Conservation (phyloP, 2,888 invertebrate species). For the Ichneumoninae sp. region DNA sequence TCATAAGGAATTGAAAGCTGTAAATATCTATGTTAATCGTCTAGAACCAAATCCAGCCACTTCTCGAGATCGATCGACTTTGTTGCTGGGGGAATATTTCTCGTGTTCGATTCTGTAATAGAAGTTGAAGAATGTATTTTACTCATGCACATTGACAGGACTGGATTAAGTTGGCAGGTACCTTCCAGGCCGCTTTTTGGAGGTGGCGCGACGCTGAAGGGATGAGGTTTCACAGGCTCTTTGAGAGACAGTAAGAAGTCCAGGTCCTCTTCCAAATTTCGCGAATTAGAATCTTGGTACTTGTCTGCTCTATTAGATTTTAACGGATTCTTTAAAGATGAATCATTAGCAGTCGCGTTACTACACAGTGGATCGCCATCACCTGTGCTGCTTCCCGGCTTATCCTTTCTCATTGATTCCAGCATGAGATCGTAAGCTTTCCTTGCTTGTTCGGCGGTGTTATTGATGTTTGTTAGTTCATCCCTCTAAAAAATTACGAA, state of each 20-base stretch:
- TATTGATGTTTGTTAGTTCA: slow-evolving; percentile 74
- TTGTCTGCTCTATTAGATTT: background rate
- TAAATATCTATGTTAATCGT: slow-evolving; percentile 69
- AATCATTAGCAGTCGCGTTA: background rate
- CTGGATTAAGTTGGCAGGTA: slow-evolving; percentile 30
- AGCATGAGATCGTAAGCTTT: slow-evolving; percentile 51
- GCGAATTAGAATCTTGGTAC: slow-evolving; percentile 18
- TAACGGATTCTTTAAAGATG: slow-evolving; percentile 3
- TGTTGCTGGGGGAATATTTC: slow-evolving; percentile 61
- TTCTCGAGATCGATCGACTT: slow-evolving; percentile 80
- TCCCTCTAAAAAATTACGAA: slow-evolving; percentile 72
- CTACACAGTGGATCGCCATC: background rate
- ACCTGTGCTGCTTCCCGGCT: background rate
- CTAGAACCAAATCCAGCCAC: slow-evolving; percentile 80
- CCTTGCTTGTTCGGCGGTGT: slow-evolving; percentile 68
- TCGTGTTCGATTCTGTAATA: slow-evolving; percentile 67
- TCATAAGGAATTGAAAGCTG: background rate
- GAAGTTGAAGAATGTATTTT: slow-evolving; percentile 38
- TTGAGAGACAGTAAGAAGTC: slow-evolving; percentile 78
- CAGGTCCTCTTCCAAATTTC: slow-evolving; percentile 74
- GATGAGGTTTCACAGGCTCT: slow-evolving; percentile 71
- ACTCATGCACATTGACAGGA: background rate
- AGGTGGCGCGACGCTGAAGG: slow-evolving; percentile 35
- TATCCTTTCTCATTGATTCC: slow-evolving; percentile 29
- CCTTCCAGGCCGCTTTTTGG: slow-evolving; percentile 47